Conservation (phyloP, 2,888 invertebrate species). For the Norana najaformis region DNA sequence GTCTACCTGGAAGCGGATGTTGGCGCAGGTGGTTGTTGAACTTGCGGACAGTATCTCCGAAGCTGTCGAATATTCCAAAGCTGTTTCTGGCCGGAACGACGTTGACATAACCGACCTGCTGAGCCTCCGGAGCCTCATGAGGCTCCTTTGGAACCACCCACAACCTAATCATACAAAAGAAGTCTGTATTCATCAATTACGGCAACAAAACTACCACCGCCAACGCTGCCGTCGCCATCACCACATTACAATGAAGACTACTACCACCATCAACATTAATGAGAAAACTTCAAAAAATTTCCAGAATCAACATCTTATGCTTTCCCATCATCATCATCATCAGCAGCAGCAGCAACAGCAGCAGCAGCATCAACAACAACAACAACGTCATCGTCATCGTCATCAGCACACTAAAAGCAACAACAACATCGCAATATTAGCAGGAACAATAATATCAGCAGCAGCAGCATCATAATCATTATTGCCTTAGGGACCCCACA, state of each 20-base stretch:
- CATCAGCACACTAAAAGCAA: constrained; percentile 32
- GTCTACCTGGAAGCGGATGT: constrained; percentile 44
- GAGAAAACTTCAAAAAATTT: not conserved
- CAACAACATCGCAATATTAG: constrained; percentile 29
- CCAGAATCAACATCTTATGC: not conserved
- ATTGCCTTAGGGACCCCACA: too few species aligned
- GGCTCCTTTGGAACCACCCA: constrained; percentile 44
- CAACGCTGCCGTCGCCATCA: not conserved
- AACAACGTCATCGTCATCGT: constrained; percentile 31
- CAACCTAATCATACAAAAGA: constrained; percentile 35
- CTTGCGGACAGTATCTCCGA: constrained; percentile 46
- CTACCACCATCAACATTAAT: not conserved
- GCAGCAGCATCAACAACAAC: constrained; percentile 31
- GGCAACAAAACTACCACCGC: not conserved
- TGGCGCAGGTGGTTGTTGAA: constrained; percentile 45
- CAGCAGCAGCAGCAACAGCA: constrained; percentile 30
- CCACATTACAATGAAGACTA: not conserved
- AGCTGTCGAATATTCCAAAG: constrained; percentile 47
- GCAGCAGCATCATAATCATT: too few species aligned
- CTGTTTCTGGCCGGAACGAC: constrained; percentile 45
- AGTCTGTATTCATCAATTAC: not conserved
- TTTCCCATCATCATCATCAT: constrained; percentile 28
- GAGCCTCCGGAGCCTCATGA: constrained; percentile 42
- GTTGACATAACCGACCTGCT: constrained; percentile 48
- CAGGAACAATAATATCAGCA: too few species aligned